These are phyloP conservation scores for Tautogolabrus adspersus DNA, from an alignment of 2,113 vertebrate genomes.

Conservation along the genomic window DNA sequence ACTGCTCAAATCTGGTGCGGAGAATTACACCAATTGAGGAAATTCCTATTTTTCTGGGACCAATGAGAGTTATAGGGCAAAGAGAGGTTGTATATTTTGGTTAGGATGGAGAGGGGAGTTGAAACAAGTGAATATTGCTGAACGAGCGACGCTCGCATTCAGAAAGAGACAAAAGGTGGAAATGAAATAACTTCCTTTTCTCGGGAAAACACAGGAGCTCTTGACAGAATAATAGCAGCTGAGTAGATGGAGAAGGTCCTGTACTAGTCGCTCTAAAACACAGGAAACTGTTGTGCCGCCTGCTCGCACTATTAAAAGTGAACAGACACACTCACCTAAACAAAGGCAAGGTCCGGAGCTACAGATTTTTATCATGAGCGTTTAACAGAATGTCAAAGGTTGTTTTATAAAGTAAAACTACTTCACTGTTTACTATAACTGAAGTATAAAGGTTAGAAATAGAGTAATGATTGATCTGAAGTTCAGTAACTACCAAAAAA, in stretches of 20 bases:
- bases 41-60: slow-evolving; percentile 96
- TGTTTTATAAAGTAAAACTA: not conserved
- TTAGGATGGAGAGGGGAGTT: slow-evolving; percentile 94
- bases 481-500: too few relatives aligned
- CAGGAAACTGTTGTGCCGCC: slow-evolving; percentile 92
- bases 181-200: slow-evolving; percentile 99
- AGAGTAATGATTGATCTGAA: too few relatives aligned
- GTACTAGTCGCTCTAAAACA: slow-evolving; percentile 80
- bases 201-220: slow-evolving; percentile 89
- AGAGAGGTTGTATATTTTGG: slow-evolving; percentile 97
- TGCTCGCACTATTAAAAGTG: slow-evolving; percentile 87
- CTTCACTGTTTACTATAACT: too few relatives aligned
- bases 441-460: too few relatives aligned
- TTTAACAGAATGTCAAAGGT: slow-evolving; percentile 4
- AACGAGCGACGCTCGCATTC: slow-evolving; percentile 97
- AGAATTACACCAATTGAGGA: slow-evolving; percentile 98
- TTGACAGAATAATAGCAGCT: slow-evolving; percentile 96
- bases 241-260: slow-evolving; percentile 84
- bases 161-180: slow-evolving; percentile 98
- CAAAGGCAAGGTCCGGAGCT: slow-evolving; percentile 43
- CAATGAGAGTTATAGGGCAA: slow-evolving; percentile 90
- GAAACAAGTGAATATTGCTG: slow-evolving; percentile 96
- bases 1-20: slow-evolving; percentile 89
- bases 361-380: slow-evolving; percentile 17
- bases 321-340: slow-evolving; percentile 74